Base-by-base conservation (phyloP, 2,113 vertebrate species). In the Geothlypis trichas region DNA sequence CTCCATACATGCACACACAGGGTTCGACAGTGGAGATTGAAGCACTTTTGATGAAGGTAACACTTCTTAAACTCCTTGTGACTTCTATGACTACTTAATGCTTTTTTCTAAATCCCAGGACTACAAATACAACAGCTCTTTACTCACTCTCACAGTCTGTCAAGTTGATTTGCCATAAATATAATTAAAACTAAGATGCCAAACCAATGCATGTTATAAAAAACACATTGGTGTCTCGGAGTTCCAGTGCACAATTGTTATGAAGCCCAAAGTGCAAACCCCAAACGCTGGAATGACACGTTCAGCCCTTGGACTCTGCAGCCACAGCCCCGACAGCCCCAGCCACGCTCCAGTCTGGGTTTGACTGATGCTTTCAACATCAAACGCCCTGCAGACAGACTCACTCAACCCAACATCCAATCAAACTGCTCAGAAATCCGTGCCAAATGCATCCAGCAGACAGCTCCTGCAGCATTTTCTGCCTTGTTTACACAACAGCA, bases 1-100 rank as follows among this genome's bases (percentile, higher is more conserved):
- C 63, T 68, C 13, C 4, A 1, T 5, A 47, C 0, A 0, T 4
- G 8, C 23, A 37, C 44, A 67, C 11, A 24, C 1, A 7, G 30
- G 2, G 15, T 28, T 9, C 72, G 42, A n/a, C 54, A 41, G 41
- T 2, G 8, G 13, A 85, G 42, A 57, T 0, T 1, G 23, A 62
- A 78, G n/a, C 58, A 26, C 11, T 31, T n/a, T 10, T 24, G 14
- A 54, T 16, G 35, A 3, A 59, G 19, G 15, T 33, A 61, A 68
- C 65, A 0, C 3, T 44, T 33, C 69, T 31, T 24, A 1, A 93
- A 54, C 15, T 8, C 41, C 26, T 62, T 24, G 30, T 42, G 62
- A 47, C 30, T 87, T 81, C 27, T 16, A 1, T 2, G 20, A 57
- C 19, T 2, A 2, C n/a, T 62, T 49, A 16, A 19, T 3, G 23